Evolutionary conservation across 2,888 invertebrate species (phyloP).

Genomic region (Habrosyne pyritoides): DNA sequence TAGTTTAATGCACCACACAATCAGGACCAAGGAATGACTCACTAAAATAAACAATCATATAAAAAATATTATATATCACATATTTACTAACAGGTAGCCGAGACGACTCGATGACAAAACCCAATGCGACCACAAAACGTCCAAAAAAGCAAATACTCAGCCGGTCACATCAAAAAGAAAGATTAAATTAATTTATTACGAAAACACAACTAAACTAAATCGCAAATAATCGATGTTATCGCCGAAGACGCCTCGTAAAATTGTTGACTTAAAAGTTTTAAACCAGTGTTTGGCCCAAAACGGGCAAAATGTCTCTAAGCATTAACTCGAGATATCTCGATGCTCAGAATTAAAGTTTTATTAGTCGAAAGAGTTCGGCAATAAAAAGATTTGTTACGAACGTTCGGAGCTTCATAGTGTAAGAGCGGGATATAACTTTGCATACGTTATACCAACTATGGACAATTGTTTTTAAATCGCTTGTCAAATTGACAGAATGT

Average conservation of each 20-base stretch:
- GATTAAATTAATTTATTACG: conserved; percentile 26
- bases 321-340: conserved; percentile 53
- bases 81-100: background rate
- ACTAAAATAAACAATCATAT: too few species aligned
- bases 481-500: too few species aligned
- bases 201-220: conserved; percentile 31
- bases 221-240: conserved; percentile 45
- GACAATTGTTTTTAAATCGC: too few species aligned
- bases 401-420: conserved; percentile 31
- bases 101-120: background rate
- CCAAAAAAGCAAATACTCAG: background rate
- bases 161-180: background rate
- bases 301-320: conserved; percentile 55
- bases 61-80: too few species aligned
- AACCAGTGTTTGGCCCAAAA: conserved; percentile 30
- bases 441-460: too few species aligned
- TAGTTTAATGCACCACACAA: too few species aligned
- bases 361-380: conserved; percentile 38
- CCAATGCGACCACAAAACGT: background rate
- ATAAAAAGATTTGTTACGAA: conserved; percentile 54
- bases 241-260: conserved; percentile 21
- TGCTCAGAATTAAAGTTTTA: conserved; percentile 63
- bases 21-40: too few species aligned
- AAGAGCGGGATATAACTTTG: conserved; percentile 30
- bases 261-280: conserved; percentile 18